Conservation (phyloP, 35 echinoderm and acorn worm genomes). For the Diadema setosum region DNA sequence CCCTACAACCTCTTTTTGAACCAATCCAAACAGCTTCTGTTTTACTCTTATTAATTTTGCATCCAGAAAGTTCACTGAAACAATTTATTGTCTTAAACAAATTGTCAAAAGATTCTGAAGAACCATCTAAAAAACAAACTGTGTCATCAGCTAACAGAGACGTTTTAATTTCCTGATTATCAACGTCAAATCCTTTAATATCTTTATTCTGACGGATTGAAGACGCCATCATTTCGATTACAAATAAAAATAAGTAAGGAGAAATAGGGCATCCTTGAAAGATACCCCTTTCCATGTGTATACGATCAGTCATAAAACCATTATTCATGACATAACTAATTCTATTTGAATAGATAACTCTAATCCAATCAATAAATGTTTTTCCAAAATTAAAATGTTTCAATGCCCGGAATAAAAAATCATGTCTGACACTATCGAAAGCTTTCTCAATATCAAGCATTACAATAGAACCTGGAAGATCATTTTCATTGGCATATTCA, state of each 20-base stretch:
- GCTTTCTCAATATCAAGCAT: too few species aligned
- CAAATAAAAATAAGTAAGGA: conserved; percentile 6
- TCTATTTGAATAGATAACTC: neutral
- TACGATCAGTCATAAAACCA: neutral
- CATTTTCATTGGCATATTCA: too few species aligned
- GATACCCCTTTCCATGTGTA: neutral
- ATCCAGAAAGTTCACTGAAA: conserved; percentile 1
- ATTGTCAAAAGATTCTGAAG: neutral
- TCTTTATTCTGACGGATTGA: neutral
- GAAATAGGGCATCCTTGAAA: conserved; percentile 16
- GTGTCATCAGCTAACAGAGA: conserved; percentile 22
- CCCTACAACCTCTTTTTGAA: neutral
- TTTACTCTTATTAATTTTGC: conserved; percentile 16
- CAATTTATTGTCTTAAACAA: neutral
- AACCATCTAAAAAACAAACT: conserved; percentile 15
- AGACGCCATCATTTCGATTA: neutral
- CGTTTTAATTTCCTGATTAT: neutral
- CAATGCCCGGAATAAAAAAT: neutral
- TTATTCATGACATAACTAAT: conserved; percentile 19
- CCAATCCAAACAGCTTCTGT: conserved; percentile 17
- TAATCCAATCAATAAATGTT: neutral
- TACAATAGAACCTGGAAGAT: too few species aligned
- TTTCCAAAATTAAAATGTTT: conserved; percentile 15
- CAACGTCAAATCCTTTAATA: conserved; percentile 3
- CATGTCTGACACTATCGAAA: neutral